Evolutionary conservation across 2,797 vertebrate genomes (phyloP).

Genomic region (Aeoliscus strigatus): DNA sequence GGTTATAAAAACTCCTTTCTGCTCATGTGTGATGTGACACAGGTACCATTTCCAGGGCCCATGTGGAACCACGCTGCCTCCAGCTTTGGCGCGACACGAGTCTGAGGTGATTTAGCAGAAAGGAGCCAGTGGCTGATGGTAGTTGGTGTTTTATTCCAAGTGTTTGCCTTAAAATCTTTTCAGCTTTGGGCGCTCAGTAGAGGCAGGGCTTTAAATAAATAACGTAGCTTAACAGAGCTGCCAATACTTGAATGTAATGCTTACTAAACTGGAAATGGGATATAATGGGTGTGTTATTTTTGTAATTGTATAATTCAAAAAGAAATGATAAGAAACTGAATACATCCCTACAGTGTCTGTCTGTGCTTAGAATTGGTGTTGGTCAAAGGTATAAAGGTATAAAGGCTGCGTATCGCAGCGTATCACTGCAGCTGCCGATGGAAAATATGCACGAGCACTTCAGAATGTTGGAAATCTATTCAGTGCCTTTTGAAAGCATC

Average conservation of each 20-base stretch:
- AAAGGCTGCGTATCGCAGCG: slow-evolving; percentile 2
- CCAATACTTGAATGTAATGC: slow-evolving; percentile 53
- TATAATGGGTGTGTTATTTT: slow-evolving; percentile 14
- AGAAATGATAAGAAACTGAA: slow-evolving; percentile 15
- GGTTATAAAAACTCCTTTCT: too few relatives aligned
- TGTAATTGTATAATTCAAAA: slow-evolving; percentile 4
- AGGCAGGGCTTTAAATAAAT: slow-evolving; percentile 7
- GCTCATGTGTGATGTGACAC: slow-evolving; percentile 29
- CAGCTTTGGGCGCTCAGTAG: slow-evolving; percentile 13
- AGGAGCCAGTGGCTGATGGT: slow-evolving; percentile 18
- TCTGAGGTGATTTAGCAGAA: slow-evolving; percentile 76
- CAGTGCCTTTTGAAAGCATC: slow-evolving; percentile 61
- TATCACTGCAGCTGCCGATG: slow-evolving; percentile 2
- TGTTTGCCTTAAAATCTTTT: slow-evolving; percentile 26
- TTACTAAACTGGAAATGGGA: slow-evolving; percentile 40
- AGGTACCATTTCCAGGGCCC: slow-evolving; percentile 93
- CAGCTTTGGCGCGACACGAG: slow-evolving; percentile 81
- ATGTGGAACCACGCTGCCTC: slow-evolving; percentile 85
- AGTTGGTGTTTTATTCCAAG: slow-evolving; percentile 21
- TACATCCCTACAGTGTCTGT: slow-evolving; percentile 15
- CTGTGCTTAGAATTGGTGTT: too few relatives aligned
- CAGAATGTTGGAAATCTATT: slow-evolving; percentile 27
- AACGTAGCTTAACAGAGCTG: slow-evolving; percentile 20
- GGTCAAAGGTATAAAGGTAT: too few relatives aligned
- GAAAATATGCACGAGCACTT: slow-evolving; percentile 16